Base-by-base conservation (phyloP, 2,797 vertebrate species). In the Anisognathus igniventris region DNA sequence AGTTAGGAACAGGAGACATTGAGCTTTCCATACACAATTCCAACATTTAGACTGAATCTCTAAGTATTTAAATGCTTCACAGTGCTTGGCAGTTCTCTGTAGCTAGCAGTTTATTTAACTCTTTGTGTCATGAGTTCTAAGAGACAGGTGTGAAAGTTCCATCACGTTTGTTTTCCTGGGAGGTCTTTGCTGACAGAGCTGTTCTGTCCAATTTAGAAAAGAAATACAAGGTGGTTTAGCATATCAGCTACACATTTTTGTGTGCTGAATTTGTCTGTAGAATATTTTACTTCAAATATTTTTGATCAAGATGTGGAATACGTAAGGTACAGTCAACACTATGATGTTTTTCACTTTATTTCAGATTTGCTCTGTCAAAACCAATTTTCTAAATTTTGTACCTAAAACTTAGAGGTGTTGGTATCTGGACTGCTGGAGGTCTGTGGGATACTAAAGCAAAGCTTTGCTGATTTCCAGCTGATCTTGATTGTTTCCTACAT, bases 221-320 rank as follows among this genome's bases (percentile, higher is more conserved):
- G 14, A 73, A 73, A 28, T 22, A 6, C 8, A 14, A 14, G 2
- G 4, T 39, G 21, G 3, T 75, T 31, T 25, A 56, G 14, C 12
- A 5, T 19, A 21, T 47, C 15, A 51, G 20, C 23, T 18, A 0
- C 1, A 0, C 3, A 7, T 22, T 66, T 74, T 16, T 56, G 7
- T 20, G 7, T 11, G 14, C 6, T 62, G 39, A 13, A n/a, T 44
- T 67, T 53, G 11, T 54, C 5, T 35, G 24, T n/a, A 18, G 14
- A 42, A 3, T 42, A 35, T 82, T 44, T 3, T 50, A 10, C 23
- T 54, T 51, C 16, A 51, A 13, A 23, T 53, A 28, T 58, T 79
- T 86, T 35, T 48, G 4, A n/a, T 67, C 13, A 7, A 4, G 28
- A 14, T 18, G 11, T 10, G 22, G 14, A 35, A 40, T 35, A 14